Conservation (phyloP, 2,888 invertebrate species). For the Drosophila quinaria region DNA sequence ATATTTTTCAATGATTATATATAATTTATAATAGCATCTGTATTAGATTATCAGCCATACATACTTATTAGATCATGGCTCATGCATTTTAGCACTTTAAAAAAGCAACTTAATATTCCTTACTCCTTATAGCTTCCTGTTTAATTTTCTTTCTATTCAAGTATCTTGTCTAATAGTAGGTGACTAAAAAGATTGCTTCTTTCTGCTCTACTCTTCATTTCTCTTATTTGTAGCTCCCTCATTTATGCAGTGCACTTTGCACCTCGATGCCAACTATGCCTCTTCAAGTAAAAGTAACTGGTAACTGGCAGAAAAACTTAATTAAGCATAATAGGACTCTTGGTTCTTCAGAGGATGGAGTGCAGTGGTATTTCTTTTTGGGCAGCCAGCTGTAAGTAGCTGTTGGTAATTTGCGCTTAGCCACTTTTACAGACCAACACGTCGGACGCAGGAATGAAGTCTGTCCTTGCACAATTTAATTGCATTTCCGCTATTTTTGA, state of each 20-base stretch:
- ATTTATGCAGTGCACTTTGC: conserved; percentile 38
- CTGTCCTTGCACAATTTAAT: conserved; percentile 68
- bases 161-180: conserved; percentile 30
- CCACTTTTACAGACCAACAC: conserved; percentile 71
- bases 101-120: background rate
- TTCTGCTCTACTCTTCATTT: conserved; percentile 2
- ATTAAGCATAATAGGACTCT: conserved; percentile 74
- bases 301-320: conserved; percentile 64
- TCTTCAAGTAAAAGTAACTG: conserved; percentile 40
- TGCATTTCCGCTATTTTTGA: conserved; percentile 79
- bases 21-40: background rate
- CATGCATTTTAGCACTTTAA: background rate
- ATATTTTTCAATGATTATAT: background rate
- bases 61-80: background rate
- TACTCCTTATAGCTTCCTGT: background rate
- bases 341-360: conserved; percentile 18
- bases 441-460: conserved; percentile 18
- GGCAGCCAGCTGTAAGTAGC: conserved; percentile 62
- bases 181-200: conserved; percentile 48
- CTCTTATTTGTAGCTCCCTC: conserved; percentile 18
- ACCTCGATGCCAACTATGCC: conserved; percentile 28
- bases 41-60: background rate
- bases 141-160: background rate
- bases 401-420: conserved; percentile 79
- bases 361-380: conserved; percentile 33